Conservation (phyloP, 1,140 invertebrate genomes). For the Mactra quadrangularis region DNA sequence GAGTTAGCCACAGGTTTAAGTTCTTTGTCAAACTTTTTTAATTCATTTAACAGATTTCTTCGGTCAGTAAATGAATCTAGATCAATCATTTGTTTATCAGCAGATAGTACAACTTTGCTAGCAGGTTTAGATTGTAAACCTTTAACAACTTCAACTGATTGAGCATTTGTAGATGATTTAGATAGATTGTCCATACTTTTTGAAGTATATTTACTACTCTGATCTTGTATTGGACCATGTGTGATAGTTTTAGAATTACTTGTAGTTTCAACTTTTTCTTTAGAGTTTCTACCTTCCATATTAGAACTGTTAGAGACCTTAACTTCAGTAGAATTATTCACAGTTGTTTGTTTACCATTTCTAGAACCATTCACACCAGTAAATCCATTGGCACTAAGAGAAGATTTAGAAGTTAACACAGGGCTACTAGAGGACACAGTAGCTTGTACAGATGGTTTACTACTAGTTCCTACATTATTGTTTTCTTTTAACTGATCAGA, state of each 20-base stretch:
- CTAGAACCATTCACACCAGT: conserved; percentile 6
- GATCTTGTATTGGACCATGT: conserved; percentile 31
- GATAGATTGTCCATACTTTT: conserved; percentile 42
- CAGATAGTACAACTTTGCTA: conserved; percentile 49
- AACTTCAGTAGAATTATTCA: not conserved
- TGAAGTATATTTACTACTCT: conserved; percentile 30
- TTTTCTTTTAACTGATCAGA: conserved; percentile 6
- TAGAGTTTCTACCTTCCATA: not conserved
- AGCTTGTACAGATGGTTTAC: conserved; percentile 15
- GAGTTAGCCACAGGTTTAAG: conserved; percentile 45
- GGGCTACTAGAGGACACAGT: conserved; percentile 19
- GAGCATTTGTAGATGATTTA: conserved; percentile 3
- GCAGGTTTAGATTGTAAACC: conserved; percentile 28
- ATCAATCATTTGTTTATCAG: conserved; percentile 56
- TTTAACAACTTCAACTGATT: conserved; percentile 53
- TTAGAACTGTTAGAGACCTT: not conserved
- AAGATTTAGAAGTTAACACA: not conserved
- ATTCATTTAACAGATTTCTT: conserved; percentile 52
- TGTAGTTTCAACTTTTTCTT: not conserved
- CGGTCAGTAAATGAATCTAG: conserved; percentile 54
- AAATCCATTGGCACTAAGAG: conserved; percentile 5
- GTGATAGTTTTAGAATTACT: not conserved
- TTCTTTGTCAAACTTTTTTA: conserved; percentile 54
- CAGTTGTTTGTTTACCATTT: conserved; percentile 2
- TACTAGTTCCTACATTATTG: not conserved